Evolutionary conservation across 2,797 vertebrate genomes (phyloP).

Genomic region (Ispidina lecontei): DNA sequence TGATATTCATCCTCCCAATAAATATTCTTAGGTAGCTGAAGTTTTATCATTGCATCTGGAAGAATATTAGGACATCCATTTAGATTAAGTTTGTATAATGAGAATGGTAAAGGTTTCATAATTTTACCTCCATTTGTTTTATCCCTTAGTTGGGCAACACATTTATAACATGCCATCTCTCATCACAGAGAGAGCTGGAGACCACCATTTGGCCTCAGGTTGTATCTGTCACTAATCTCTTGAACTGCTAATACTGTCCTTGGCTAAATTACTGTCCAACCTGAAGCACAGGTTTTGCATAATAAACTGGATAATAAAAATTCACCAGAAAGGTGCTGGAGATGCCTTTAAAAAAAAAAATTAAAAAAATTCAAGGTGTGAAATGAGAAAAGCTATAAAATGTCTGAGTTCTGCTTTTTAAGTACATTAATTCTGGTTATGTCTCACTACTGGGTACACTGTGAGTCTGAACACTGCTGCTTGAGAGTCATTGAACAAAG

Average conservation of each 20-base stretch:
- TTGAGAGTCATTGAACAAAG: not conserved
- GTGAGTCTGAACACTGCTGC: not conserved
- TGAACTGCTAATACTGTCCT: not conserved
- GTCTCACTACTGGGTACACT: not conserved
- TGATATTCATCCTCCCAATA: slow-evolving; percentile 68
- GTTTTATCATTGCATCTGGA: slow-evolving; percentile 60
- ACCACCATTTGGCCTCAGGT: not conserved
- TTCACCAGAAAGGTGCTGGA: not conserved
- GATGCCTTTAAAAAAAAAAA: not conserved
- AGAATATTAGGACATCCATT: slow-evolving; percentile 66
- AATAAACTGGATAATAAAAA: not conserved
- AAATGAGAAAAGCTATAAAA: not conserved
- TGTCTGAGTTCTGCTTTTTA: not conserved
- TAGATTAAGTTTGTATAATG: slow-evolving; percentile 68
- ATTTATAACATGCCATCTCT: slow-evolving; percentile 19
- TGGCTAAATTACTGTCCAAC: slow-evolving; percentile 28
- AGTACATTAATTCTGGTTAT: not conserved
- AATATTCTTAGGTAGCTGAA: slow-evolving; percentile 68
- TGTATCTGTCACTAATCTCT: not conserved
- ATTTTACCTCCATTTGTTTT: slow-evolving; percentile 59
- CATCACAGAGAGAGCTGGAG: slow-evolving; percentile 13
- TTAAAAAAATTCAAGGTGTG: not conserved
- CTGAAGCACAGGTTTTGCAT: not conserved
- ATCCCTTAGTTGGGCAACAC: slow-evolving; percentile 15
- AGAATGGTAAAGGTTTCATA: slow-evolving; percentile 55